These are phyloP conservation scores for Bufotes viridis DNA, from an alignment of 2,797 vertebrate species.

Conservation along the genomic window DNA sequence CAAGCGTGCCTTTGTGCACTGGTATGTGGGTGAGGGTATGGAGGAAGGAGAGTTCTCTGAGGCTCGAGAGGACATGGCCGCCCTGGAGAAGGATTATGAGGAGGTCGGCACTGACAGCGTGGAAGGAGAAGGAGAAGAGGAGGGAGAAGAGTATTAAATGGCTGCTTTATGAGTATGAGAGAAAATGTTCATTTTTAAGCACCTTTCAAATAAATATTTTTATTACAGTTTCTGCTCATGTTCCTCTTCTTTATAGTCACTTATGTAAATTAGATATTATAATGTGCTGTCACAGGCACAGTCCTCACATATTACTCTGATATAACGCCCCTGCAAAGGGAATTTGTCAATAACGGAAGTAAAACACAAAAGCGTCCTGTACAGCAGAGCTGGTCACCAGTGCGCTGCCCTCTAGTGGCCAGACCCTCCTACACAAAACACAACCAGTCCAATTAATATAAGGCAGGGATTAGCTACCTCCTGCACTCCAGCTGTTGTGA, in stretches of 20 bases:
- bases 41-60: constrained; percentile 83
- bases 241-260: not conserved
- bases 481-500: no score
- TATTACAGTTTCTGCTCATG: not conserved
- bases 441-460: no score
- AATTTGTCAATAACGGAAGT: no score
- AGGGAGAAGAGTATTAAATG: constrained; percentile 64
- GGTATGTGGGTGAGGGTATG: constrained; percentile 76
- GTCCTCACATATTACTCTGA: no score
- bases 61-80: constrained; percentile 85
- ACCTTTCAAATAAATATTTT: constrained; percentile 16
- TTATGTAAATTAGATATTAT: not conserved
- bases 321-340: no score
- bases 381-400: no score
- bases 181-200: not conserved
- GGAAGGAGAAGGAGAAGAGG: constrained; percentile 76
- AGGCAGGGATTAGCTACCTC: no score
- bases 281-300: no score
- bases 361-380: no score
- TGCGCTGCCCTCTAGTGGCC: no score
- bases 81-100: constrained; percentile 83
- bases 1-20: constrained; percentile 85
- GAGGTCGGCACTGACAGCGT: constrained; percentile 78
- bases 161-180: not conserved
- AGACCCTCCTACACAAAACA: no score